Conservation (phyloP, 2,797 vertebrate genomes). For the Sebastes itinus region DNA sequence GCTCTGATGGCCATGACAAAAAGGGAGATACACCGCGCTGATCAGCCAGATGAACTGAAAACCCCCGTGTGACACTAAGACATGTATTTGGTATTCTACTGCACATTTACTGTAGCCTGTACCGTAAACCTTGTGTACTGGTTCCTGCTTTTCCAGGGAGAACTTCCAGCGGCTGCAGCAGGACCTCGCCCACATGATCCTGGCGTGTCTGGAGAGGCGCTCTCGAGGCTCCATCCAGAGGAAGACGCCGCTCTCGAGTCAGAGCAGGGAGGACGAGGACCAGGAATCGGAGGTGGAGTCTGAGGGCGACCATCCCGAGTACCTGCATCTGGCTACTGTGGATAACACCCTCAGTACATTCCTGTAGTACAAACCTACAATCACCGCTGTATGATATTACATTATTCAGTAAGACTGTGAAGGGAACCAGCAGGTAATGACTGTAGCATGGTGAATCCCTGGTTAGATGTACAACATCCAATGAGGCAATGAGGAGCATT, state of each 20-base stretch:
- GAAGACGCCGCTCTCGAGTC: constrained; percentile 66
- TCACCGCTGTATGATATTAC: too few species aligned
- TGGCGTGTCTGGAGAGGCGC: constrained; percentile 84
- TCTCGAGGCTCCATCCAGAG: constrained; percentile 61
- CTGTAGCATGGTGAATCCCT: not conserved
- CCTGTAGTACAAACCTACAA: constrained; percentile 75
- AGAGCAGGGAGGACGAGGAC: constrained; percentile 71
- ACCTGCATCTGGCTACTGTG: constrained; percentile 89
- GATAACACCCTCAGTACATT: constrained; percentile 85
- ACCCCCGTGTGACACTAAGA: not conserved
- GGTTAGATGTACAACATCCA: too few species aligned
- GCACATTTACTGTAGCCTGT: not conserved
- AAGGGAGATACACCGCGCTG: not conserved
- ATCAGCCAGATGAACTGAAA: too few species aligned
- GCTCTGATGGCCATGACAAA: not conserved
- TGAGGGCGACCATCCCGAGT: constrained; percentile 85
- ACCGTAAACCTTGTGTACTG: not conserved
- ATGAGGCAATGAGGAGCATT: not conserved
- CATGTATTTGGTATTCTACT: not conserved
- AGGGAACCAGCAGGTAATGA: not conserved
- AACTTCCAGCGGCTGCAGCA: constrained; percentile 92
- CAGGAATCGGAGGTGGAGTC: constrained; percentile 64
- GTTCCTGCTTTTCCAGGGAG: constrained; percentile 80
- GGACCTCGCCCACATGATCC: constrained; percentile 91
- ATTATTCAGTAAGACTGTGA: not conserved